Percentiles rank a stretch among this genome's conserved stretches.
Evolutionary conservation across 2,113 vertebrate genomes (phyloP).

Genomic region (Sarotherodon lohbergeri): DNA sequence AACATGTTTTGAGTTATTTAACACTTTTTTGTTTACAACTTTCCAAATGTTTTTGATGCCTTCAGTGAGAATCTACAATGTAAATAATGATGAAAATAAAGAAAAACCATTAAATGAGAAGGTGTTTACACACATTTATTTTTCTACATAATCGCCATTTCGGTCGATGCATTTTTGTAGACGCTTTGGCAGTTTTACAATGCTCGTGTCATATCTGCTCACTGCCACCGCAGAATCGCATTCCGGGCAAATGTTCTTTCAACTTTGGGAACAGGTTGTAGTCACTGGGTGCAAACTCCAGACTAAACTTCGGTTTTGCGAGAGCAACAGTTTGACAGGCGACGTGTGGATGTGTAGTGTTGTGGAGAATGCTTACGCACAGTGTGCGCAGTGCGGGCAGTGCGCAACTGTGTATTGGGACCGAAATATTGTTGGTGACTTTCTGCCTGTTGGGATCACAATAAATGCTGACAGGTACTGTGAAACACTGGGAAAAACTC

Average conservation of each 20-base stretch:
- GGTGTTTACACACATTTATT: background rate
- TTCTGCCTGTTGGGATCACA: background rate
- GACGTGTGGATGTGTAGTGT: background rate
- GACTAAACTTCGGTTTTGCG: background rate
- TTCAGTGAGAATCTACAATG: background rate
- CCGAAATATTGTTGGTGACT: background rate
- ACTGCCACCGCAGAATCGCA: rapidly evolving
- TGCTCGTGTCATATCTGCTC: background rate
- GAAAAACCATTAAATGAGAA: background rate
- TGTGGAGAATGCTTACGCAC: background rate
- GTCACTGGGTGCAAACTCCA: background rate
- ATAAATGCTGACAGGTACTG: background rate
- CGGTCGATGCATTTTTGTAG: background rate
- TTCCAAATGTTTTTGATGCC: background rate
- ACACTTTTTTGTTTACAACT: background rate
- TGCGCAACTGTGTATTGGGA: background rate
- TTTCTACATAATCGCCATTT: background rate
- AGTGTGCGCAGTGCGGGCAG: background rate
- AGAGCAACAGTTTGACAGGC: background rate
- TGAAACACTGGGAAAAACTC: background rate
- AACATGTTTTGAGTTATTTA: background rate
- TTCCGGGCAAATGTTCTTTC: background rate
- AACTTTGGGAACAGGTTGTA: background rate
- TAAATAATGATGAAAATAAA: background rate
- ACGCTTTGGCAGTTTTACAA: background rate